Base-by-base conservation (phyloP, 2,113 vertebrate genomes). In the Eclectus roratus region DNA sequence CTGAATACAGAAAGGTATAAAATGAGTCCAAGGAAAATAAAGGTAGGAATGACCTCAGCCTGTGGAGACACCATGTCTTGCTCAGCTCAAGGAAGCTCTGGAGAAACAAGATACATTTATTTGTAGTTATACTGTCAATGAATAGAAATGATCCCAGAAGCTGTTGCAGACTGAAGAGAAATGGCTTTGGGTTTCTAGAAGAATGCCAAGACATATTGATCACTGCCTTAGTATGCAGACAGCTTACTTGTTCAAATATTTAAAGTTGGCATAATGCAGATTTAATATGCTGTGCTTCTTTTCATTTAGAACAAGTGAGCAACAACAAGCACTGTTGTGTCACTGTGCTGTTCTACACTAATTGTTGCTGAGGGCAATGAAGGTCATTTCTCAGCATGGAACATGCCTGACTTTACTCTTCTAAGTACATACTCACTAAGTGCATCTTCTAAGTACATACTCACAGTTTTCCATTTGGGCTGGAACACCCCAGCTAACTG, bases 1-100 rank as follows among this genome's bases (percentile, higher is more conserved):
- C 95, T 88, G 76, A 44, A 61, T 60, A 78, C 17, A 50, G 74
- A 23, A 69, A 68, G 81, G 55, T 46, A 70, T 25, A 41, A 41
- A 49, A 8, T 3, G 29, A 73, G 52, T 83, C 97, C 97, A 96
- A 97, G 81, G 87, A 72, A 96, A 98, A 96, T 73, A 96, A 87
- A 91, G 85, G 80, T 90, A 65, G 91, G 47, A 66, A 73, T 96
- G 96, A 98, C 31, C 94, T 97, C 97, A 97, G 35, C 77, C 39
- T 70, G 13, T 53, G 83, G 81, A 96, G 96, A 91, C 96, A 82
- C 58, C 12, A 1, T 56, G 94, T 97, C 94, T 83, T 91, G 88
- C 92, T 96, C 29, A 65, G 6, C 27, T n/a, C 46, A 15, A 55
- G 84, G 37, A 46, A 68, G 50, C 76, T 81, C 44, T 58, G 65